Evolutionary conservation across 1,140 invertebrate species (phyloP).

Genomic region (Drosophila arawakana): DNA sequence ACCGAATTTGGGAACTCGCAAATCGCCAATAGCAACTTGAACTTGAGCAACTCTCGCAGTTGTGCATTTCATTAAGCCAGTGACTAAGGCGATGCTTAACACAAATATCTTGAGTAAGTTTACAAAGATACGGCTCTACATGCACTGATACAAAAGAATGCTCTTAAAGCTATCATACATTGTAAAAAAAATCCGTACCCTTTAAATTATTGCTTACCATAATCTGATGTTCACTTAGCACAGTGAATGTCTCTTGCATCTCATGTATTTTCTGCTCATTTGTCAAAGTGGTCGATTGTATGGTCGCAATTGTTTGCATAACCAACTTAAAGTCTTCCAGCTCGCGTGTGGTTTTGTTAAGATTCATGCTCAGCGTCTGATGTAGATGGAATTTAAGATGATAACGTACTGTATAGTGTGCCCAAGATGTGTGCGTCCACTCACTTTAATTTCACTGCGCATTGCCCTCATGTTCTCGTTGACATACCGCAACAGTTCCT

Average conservation of each 20-base stretch:
- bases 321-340: slow-evolving; percentile 93
- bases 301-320: slow-evolving; percentile 91
- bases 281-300: slow-evolving; percentile 90
- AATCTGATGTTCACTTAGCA: slow-evolving; percentile 86
- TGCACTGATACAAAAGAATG: neutral
- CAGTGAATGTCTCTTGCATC: slow-evolving; percentile 88
- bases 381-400: slow-evolving; percentile 10
- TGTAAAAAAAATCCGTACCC: too few relatives aligned
- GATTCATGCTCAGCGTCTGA: slow-evolving; percentile 86
- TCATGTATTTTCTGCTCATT: slow-evolving; percentile 90
- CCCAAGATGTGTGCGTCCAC: slow-evolving; percentile 13
- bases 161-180: neutral
- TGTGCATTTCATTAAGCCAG: slow-evolving; percentile 48
- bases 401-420: neutral
- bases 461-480: slow-evolving; percentile 87
- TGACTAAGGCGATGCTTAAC: slow-evolving; percentile 11
- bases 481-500: slow-evolving; percentile 87
- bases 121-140: slow-evolving; percentile 5
- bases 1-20: slow-evolving; percentile 25
- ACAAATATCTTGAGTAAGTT: slow-evolving; percentile 1
- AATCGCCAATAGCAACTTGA: neutral
- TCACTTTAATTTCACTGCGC: slow-evolving; percentile 85
- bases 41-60: slow-evolving; percentile 49
- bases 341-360: slow-evolving; percentile 89
- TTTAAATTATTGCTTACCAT: slow-evolving; percentile 79